Evolutionary conservation across 2,113 vertebrate species (phyloP).

Genomic region (Laticauda colubrina): DNA sequence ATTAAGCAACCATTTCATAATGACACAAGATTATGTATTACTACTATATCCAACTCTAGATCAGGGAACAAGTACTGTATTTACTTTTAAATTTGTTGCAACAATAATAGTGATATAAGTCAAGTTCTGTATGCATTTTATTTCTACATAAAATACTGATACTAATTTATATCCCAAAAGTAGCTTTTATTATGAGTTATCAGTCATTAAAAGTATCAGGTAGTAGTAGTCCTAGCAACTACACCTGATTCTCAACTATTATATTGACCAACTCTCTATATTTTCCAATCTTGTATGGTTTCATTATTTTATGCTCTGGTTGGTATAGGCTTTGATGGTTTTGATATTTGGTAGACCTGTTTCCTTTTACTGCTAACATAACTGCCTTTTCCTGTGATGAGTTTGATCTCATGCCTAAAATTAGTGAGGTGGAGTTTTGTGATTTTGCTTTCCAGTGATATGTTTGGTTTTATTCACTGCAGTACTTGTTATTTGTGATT

Average conservation of each 20-base stretch:
- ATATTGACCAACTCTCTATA: no score
- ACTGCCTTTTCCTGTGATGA: no score
- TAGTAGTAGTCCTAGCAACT: neutral
- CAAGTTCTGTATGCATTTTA: neutral
- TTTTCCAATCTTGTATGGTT: no score
- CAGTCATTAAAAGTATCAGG: neutral
- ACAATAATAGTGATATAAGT: neutral
- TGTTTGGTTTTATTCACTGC: no score
- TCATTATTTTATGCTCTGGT: no score
- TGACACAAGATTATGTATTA: neutral
- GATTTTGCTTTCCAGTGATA: no score
- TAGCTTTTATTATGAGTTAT: neutral
- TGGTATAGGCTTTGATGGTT: no score
- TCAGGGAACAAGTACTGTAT: neutral
- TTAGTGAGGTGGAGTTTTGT: no score
- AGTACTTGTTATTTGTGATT: no score
- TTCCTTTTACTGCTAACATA: no score
- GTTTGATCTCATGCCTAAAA: no score
- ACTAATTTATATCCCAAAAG: neutral
- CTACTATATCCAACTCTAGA: neutral
- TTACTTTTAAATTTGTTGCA: neutral
- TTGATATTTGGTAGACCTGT: no score
- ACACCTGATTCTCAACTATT: neutral
- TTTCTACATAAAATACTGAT: neutral
- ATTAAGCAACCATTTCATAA: neutral